Percentiles rank a stretch among this genome's conserved stretches.
phyloP scores from a whole-genome alignment of 2,888 invertebrate species.

The Eupithecia insigniata region DNA sequence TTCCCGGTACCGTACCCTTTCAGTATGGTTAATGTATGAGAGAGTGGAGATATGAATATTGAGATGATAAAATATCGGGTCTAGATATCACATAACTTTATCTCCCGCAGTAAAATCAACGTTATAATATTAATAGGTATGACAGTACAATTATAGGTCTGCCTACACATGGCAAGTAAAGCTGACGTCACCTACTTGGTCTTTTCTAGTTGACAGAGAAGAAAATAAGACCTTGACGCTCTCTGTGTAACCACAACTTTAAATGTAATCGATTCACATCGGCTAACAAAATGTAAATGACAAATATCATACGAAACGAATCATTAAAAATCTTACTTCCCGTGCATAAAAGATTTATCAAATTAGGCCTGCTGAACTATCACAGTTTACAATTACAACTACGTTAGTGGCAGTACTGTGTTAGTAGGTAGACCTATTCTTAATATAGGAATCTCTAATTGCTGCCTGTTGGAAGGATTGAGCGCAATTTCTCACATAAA shows the following conservation, averaged over 20 bases:
- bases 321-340: background rate
- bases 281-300: background rate
- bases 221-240: background rate
- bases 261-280: background rate
- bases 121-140: background rate
- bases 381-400: conserved; percentile 58
- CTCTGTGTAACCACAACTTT: background rate
- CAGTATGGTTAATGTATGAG: too few species aligned
- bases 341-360: background rate
- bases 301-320: background rate
- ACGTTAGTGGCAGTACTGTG: conserved; percentile 23
- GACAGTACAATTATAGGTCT: background rate
- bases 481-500: conserved; percentile 26
- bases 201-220: too few species aligned
- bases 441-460: conserved; percentile 17
- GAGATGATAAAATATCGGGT: background rate
- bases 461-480: conserved; percentile 19
- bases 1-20: background rate
- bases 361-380: conserved; percentile 50
- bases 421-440: conserved; percentile 2
- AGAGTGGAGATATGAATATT: too few species aligned
- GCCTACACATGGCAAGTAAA: background rate
- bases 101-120: background rate
- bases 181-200: background rate
- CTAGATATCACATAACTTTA: background rate